Base-by-base conservation (phyloP, 1,140 invertebrate genomes). In the Polypedilum vanderplanki region DNA sequence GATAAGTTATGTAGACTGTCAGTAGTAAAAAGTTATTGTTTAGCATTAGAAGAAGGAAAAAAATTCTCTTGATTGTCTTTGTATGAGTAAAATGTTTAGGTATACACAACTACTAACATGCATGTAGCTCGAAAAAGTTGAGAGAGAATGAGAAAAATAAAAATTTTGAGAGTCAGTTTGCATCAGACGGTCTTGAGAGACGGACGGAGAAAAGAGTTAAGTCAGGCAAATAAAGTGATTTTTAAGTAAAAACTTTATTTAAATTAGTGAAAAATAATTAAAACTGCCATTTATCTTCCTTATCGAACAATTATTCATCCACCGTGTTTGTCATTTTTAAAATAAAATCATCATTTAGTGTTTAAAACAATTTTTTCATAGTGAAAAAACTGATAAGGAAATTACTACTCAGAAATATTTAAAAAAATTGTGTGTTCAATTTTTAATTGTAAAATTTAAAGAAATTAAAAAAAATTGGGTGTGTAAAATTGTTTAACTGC, bases 121-220 rank as follows among this genome's bases (percentile, higher is more conserved):
- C 1, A 57, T 4, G n/a, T 12, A 12, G 15, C 12, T n/a, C n/a
- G 15, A 57, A n/a, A 57, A 57, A 46, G n/a, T 46, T 46, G 41
- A 46, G 41, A 8, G 15, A 46, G 15, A 10, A 46, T 12, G 46
- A 57, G 46, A 33, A 33, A 33, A 33, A 33, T 33, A 33, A 33
- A 33, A 33, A 33, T 33, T 33, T 33, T 12, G 46, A 57, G 46
- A 57, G n/a, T 70, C 65, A 70, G 65, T 70, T 70, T 70, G 65
- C 65, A 18, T 70, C 17, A 20, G 65, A 70, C 65, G 65, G 65
- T 70, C 65, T n/a, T 20, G 65, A 18, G 65, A 70, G 65, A 70
- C 17, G 20, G 65, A 70, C 65, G 65, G n/a, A 57, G n/a, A 57
- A 57, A 46, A 15, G 41, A 46, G 41, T n/a, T 12, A 15, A 12